Evolutionary conservation across 1,140 invertebrate genomes (phyloP), one percentile per base, ranked within the genome.

Genomic region (Aphaenogaster ashmeadi): DNA sequence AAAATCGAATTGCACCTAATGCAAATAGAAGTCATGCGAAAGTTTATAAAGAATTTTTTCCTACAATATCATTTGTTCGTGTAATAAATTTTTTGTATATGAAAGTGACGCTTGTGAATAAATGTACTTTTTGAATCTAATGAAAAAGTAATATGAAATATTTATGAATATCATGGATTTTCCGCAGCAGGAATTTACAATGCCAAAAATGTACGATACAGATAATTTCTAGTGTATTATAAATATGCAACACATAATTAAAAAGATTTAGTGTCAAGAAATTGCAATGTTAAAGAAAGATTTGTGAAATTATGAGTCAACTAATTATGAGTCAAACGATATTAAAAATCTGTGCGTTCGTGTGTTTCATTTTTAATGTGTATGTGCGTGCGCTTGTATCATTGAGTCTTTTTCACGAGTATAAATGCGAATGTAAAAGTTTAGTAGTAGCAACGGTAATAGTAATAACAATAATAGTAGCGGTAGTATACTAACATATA

Each of bases 341-440:
- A 89, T 56, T 86, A 44, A 71, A 69, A 74, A 74, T 90, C 71
- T 79, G 74, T 83, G 81, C 69, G 75, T 89, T 84, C 83, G 85
- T 90, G 67, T 67, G 36, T 88, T 81, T 36, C 6, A n/a, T 58
- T 44, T 78, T 83, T 81, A 50, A 87, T 69, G 77, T 84, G 58
- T 85, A 64, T 83, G 69, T 87, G 47, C 87, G n/a, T 87, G 81
- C 87, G 62, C 52, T 56, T 85, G 79, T 88, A 86, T 91, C 62
- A 66, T 56, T 84, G 71, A 81, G 62, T 87, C 18, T n/a, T 27
- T 67, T 21, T 6, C 56, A 75, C 38, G 58, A 90, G 44, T 90
- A 91, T 67, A 88, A 90, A 88, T 41, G 71, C 88, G 83, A 83
- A 90, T 86, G 81, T 91, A 74, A 87, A 77, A 90, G n/a, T 90